Evolutionary conservation across 2,888 invertebrate species (phyloP).

Genomic region (Lepeophtheirus nordmannii): DNA sequence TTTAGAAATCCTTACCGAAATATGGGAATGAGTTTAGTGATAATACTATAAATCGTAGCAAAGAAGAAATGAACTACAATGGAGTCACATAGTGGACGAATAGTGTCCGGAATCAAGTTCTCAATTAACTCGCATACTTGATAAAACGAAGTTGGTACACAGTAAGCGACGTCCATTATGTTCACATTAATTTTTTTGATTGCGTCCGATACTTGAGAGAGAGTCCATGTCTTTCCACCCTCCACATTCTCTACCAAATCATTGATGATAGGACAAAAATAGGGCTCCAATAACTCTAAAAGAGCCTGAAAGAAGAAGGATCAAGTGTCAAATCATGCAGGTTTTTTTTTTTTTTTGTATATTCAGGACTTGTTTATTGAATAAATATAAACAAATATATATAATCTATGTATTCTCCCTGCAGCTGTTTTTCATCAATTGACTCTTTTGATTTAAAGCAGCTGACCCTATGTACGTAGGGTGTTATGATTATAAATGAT

Average conservation of each 20-base stretch:
- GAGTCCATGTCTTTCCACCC: conserved; percentile 13
- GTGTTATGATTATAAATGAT: too few relatives aligned
- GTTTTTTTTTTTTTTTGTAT: neutral
- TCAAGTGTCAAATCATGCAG: neutral
- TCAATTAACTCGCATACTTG: conserved; percentile 11
- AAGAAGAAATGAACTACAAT: conserved; percentile 13
- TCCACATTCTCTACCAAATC: conserved; percentile 19
- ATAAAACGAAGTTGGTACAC: conserved; percentile 11
- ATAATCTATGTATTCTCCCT: too few relatives aligned
- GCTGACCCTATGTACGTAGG: too few relatives aligned
- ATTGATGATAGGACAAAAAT: conserved; percentile 8
- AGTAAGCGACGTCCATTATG: conserved; percentile 8
- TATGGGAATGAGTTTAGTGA: conserved; percentile 16
- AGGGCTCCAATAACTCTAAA: conserved; percentile 13
- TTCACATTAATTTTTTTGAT: conserved; percentile 2
- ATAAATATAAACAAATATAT: too few relatives aligned
- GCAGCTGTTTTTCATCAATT: too few relatives aligned
- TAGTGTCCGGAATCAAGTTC: neutral
- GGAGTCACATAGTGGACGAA: conserved; percentile 3
- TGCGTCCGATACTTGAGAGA: conserved; percentile 15
- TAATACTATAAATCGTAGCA: neutral
- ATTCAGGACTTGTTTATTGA: too few relatives aligned
- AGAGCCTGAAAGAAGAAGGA: conserved; percentile 7
- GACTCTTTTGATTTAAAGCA: too few relatives aligned
- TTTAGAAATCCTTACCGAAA: conserved; percentile 8